Evolutionary conservation across 2,888 invertebrate species (phyloP).

Genomic region (Vesta saturnalis): DNA sequence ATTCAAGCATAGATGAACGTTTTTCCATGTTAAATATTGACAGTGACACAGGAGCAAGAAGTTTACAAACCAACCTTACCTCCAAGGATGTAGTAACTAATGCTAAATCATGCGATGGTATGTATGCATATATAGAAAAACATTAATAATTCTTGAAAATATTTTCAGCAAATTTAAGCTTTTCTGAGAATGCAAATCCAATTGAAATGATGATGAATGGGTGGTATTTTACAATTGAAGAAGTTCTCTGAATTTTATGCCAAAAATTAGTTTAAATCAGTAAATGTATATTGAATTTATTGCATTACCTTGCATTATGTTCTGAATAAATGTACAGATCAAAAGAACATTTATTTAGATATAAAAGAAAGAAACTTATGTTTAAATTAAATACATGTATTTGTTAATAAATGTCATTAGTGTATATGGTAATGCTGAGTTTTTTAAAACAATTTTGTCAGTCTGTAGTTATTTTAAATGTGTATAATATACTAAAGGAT

Average conservation of each 20-base stretch:
- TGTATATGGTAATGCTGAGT: constrained; percentile 72
- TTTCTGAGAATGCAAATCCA: constrained; percentile 66
- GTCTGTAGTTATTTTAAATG: constrained; percentile 69
- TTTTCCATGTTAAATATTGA: not conserved
- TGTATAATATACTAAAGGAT: constrained; percentile 62
- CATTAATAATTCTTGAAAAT: not conserved
- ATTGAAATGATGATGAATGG: constrained; percentile 91
- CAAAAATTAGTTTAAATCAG: constrained; percentile 72
- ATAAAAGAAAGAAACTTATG: constrained; percentile 78
- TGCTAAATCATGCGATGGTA: not conserved
- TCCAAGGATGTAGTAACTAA: not conserved
- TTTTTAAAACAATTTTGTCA: constrained; percentile 77
- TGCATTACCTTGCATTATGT: constrained; percentile 68
- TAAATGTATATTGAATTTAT: constrained; percentile 71
- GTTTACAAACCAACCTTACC: not conserved
- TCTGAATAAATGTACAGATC: constrained; percentile 59
- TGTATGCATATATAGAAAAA: not conserved
- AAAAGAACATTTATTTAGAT: constrained; percentile 75
- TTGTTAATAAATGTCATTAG: constrained; percentile 75
- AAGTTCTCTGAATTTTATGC: constrained; percentile 80
- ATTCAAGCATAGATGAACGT: not conserved
- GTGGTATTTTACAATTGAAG: constrained; percentile 85
- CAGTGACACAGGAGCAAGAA: not conserved
- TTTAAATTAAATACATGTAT: constrained; percentile 69
- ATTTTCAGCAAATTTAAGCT: constrained; percentile 47